These are phyloP conservation scores for Nannobrachium achirus DNA, from an alignment of 2,113 vertebrate genomes.

Conservation along the genomic window DNA sequence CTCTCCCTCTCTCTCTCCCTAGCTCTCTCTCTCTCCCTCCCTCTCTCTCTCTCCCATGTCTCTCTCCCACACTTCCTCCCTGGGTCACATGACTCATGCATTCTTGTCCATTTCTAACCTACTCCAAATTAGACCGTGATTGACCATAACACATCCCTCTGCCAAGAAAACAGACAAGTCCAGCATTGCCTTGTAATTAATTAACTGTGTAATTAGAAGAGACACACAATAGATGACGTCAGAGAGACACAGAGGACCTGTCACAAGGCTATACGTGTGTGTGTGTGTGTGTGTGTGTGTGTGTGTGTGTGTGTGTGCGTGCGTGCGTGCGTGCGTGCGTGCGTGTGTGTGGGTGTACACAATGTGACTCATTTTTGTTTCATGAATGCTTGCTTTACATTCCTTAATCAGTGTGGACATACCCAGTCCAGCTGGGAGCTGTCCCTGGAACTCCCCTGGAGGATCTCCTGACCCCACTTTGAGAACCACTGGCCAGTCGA, in stretches of 20 bases:
- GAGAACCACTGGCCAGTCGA: conserved; percentile 19
- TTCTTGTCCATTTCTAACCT: not conserved
- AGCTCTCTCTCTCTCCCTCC: not conserved
- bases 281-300: too few species aligned
- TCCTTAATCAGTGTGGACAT: not conserved
- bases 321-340: too few species aligned
- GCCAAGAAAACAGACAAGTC: conserved; percentile 16
- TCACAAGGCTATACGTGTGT: not conserved
- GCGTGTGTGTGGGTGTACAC: too few species aligned
- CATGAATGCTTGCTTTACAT: too few species aligned
- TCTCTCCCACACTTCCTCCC: not conserved
- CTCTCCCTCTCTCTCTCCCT: not conserved
- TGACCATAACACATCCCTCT: not conserved
- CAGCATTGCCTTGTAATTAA: conserved; percentile 36
- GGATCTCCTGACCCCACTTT: too few species aligned
- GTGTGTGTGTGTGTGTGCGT: too few species aligned
- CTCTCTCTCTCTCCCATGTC: not conserved
- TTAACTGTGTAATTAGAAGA: conserved; percentile 35
- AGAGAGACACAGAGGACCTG: conserved; percentile 32
- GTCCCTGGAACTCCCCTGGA: too few species aligned
- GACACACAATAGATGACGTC: conserved; percentile 43
- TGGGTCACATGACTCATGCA: not conserved
- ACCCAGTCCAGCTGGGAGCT: conserved; percentile 38
- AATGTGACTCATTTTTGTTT: too few species aligned
- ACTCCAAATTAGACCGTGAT: conserved; percentile 15